Evolutionary conservation across 2,888 invertebrate genomes (phyloP).

Genomic region (Lucinisca nassula): DNA sequence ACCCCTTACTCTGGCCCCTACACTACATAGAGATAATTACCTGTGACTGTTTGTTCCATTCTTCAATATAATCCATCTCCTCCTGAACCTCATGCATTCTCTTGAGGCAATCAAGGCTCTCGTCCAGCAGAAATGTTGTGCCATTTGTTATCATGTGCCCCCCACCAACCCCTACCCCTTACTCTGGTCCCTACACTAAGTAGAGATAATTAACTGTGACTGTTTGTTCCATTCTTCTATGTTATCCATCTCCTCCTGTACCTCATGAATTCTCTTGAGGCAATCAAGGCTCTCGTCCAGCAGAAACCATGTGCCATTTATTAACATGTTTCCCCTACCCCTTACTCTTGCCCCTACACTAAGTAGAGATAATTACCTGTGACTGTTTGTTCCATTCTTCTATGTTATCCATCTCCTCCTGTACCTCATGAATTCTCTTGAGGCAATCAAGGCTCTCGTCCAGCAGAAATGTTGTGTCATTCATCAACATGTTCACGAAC

Average conservation of each 20-base stretch:
- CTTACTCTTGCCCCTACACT: too few relatives aligned
- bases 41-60: slow-evolving; percentile 91
- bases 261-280: slow-evolving; percentile 91
- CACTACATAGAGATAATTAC: too few relatives aligned
- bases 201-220: slow-evolving; percentile 88
- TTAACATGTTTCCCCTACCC: too few relatives aligned
- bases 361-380: too few relatives aligned
- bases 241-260: slow-evolving; percentile 95
- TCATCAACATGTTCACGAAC: slow-evolving; percentile 99
- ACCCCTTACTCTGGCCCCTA: too few relatives aligned
- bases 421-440: slow-evolving; percentile 92
- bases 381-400: slow-evolving; percentile 91
- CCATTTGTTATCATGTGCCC: slow-evolving; percentile 99
- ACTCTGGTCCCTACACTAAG: too few relatives aligned
- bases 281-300: slow-evolving; percentile 98
- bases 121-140: too few relatives aligned
- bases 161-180: too few relatives aligned
- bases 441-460: slow-evolving; percentile 98
- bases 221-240: slow-evolving; percentile 91
- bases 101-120: slow-evolving; percentile 96
- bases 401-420: slow-evolving; percentile 93
- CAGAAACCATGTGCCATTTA: too few relatives aligned
- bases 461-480: slow-evolving; percentile 98
- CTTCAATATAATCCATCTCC: slow-evolving; percentile 92
- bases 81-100: slow-evolving; percentile 94